These are phyloP conservation scores for Megamerina dolium DNA, from an alignment of 2,888 invertebrate species.

Conservation along the genomic window DNA sequence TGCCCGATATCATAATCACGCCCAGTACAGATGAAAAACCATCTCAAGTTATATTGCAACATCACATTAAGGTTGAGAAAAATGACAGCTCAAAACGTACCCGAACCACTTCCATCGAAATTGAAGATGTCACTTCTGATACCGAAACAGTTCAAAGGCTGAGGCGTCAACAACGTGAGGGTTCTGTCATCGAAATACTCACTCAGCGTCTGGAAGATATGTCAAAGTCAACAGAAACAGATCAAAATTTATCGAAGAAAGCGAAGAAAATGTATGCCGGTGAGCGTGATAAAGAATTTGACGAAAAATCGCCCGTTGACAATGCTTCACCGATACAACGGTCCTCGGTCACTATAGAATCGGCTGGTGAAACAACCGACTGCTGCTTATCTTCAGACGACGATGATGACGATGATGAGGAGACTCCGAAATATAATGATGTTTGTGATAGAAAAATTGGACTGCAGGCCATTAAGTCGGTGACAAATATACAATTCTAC, in stretches of 20 bases:
- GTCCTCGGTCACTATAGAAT: constrained; percentile 4
- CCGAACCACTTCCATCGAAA: constrained; percentile 33
- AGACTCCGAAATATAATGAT: constrained; percentile 25
- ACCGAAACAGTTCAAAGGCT: constrained; percentile 12
- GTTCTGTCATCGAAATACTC: constrained; percentile 35
- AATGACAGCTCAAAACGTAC: constrained; percentile 27
- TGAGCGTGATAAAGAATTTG: constrained; percentile 34
- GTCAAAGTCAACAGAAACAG: constrained; percentile 29
- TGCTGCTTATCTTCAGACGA: constrained; percentile 7
- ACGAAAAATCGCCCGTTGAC: constrained; percentile 35
- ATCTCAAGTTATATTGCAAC: constrained; percentile 34
- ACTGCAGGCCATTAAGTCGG: constrained; percentile 52
- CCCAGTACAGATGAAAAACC: constrained; percentile 42
- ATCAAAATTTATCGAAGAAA: constrained; percentile 32
- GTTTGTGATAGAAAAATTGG: constrained; percentile 25
- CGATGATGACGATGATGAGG: constrained; percentile 14
- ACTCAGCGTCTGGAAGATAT: constrained; percentile 39
- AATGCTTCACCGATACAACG: constrained; percentile 31
- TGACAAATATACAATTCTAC: constrained; percentile 52
- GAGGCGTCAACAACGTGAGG: constrained; percentile 26
- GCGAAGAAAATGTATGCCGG: constrained; percentile 35
- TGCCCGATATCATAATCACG: constrained; percentile 46
- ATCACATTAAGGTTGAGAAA: constrained; percentile 33
- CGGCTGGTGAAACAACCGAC: constrained; percentile 9
- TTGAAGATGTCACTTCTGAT: constrained; percentile 21